A percentile compares a stretch with the other conserved stretches of the same genome.
Evolutionary conservation across 2,888 invertebrate species (phyloP).

Genomic region (Dryadula phaetusa): DNA sequence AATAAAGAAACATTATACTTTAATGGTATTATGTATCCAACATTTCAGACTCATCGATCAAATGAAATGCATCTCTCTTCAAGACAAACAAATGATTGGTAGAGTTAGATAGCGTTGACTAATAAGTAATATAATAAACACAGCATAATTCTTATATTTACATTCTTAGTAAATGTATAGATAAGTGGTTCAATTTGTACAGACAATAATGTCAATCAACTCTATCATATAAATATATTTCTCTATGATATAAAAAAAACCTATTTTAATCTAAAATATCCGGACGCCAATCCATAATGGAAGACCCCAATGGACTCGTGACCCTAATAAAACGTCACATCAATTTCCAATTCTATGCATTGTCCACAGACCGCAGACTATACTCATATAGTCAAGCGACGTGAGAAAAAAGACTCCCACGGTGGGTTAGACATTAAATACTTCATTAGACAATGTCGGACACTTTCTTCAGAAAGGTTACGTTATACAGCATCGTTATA

Average conservation of each 20-base stretch:
- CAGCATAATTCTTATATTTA: not conserved
- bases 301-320: not conserved
- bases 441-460: constrained; percentile 59
- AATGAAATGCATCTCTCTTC: constrained; percentile 30
- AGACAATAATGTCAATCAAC: not conserved
- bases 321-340: constrained; percentile 29
- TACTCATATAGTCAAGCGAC: constrained; percentile 26
- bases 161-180: not conserved
- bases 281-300: not conserved
- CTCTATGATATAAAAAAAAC: not conserved
- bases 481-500: constrained; percentile 43
- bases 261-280: not conserved
- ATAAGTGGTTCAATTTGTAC: not conserved
- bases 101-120: constrained; percentile 15
- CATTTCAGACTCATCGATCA: constrained; percentile 29
- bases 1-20: constrained; percentile 39
- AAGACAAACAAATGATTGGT: constrained; percentile 22
- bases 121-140: not conserved
- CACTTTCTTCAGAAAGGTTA: constrained; percentile 68
- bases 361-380: constrained; percentile 38
- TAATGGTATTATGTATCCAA: constrained; percentile 32
- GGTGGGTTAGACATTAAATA: constrained; percentile 46
- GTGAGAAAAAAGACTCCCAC: constrained; percentile 40
- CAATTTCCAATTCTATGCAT: constrained; percentile 37
- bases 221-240: not conserved